phyloP scores from a whole-genome alignment of 2,888 invertebrate genomes.

The Stenichneumon culpator region DNA sequence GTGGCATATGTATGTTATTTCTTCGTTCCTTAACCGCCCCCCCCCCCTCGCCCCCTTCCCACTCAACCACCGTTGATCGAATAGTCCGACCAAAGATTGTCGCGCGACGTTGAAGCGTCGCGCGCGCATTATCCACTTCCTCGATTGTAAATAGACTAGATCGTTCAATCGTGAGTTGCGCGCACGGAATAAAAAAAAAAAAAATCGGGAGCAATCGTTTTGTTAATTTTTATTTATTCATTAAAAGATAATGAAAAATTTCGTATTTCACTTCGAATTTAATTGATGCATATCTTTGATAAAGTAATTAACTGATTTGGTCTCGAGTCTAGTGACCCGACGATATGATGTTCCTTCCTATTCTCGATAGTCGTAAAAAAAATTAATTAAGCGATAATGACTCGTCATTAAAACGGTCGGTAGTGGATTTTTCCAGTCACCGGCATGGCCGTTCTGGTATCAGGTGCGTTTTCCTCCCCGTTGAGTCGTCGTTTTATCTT shows the following conservation, averaged over 20 bases:
- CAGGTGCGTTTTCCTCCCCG: neutral
- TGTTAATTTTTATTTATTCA: slow-evolving; percentile 26
- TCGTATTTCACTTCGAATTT: neutral
- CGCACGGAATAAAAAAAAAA: slow-evolving; percentile 38
- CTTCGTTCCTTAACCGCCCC: slow-evolving; percentile 53
- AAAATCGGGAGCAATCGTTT: slow-evolving; percentile 45
- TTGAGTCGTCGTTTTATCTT: neutral
- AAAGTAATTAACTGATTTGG: neutral
- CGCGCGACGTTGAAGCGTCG: neutral
- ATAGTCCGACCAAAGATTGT: neutral
- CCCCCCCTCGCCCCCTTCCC: neutral
- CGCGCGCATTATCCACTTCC: slow-evolving; percentile 44
- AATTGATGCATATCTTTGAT: neutral
- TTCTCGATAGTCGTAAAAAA: neutral
- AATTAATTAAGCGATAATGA: too few relatives aligned
- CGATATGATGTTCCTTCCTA: neutral
- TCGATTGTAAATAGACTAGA: slow-evolving; percentile 68
- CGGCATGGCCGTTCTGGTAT: too few relatives aligned
- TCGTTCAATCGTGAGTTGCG: slow-evolving; percentile 55
- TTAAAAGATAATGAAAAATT: neutral
- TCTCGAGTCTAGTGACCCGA: neutral
- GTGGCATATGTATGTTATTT: slow-evolving; percentile 60
- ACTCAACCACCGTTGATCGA: neutral
- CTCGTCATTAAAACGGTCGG: too few relatives aligned
- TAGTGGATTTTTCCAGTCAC: neutral